Evolutionary conservation across 2,888 invertebrate species (phyloP).

Genomic region (Hirtodrosophila cameraria): DNA sequence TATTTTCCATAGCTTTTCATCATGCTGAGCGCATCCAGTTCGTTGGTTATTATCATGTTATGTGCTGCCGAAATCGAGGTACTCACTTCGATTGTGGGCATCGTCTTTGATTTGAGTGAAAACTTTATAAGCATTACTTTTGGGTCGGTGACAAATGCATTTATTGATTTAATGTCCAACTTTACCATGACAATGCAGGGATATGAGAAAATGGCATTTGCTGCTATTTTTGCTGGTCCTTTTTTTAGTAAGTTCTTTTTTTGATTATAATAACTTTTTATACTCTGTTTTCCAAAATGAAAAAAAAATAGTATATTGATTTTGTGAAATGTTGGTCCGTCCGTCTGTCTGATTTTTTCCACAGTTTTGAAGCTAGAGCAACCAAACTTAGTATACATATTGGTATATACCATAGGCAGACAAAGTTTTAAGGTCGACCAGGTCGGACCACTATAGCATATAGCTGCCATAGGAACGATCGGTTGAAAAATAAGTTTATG

Average conservation of each 20-base stretch:
- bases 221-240: slow-evolving; percentile 41
- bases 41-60: slow-evolving; percentile 26
- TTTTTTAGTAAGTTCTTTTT: slow-evolving; percentile 45
- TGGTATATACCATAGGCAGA: no score
- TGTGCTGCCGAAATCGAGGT: slow-evolving; percentile 50
- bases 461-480: no score
- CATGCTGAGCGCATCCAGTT: neutral
- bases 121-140: slow-evolving; percentile 42
- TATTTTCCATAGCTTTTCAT: slow-evolving; percentile 22
- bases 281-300: neutral
- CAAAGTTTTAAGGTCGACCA: no score
- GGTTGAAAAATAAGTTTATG: no score
- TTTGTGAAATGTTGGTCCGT: no score
- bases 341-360: no score
- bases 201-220: slow-evolving; percentile 59
- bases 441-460: no score
- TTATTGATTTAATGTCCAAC: slow-evolving; percentile 43
- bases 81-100: slow-evolving; percentile 38
- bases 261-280: no score
- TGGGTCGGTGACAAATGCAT: slow-evolving; percentile 29
- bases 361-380: no score
- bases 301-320: no score
- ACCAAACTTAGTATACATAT: no score
- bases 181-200: slow-evolving; percentile 37
- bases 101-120: slow-evolving; percentile 22